A percentile compares a stretch with the other conserved stretches of the same genome.
phyloP scores from a whole-genome alignment of 1,140 invertebrate species.

The Apis mellifera region Amel_HAv3.1 CM009938.2:5677001-5677500 shows the following conservation, averaged over 20 bases:
- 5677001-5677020: neutral
- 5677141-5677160: neutral
- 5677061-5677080: neutral
- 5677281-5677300: no score
- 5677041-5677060: neutral
- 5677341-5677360: no score
- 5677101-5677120: neutral
- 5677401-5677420: constrained; percentile 19
- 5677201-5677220: constrained; percentile 15
- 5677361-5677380: no score
- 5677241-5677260: neutral
- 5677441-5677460: neutral
- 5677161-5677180: no score
- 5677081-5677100: neutral
- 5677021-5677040: no score
- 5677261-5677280: no score
- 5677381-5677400: constrained; percentile 26
- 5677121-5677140: no score
- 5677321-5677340: no score
- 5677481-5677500: constrained; percentile 67
- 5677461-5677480: neutral
- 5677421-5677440: neutral
- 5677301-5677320: no score
- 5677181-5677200: neutral
- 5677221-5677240: neutral